Base-by-base conservation (phyloP, 2,797 vertebrate species). In the Denticeps clupeoides region DNA sequence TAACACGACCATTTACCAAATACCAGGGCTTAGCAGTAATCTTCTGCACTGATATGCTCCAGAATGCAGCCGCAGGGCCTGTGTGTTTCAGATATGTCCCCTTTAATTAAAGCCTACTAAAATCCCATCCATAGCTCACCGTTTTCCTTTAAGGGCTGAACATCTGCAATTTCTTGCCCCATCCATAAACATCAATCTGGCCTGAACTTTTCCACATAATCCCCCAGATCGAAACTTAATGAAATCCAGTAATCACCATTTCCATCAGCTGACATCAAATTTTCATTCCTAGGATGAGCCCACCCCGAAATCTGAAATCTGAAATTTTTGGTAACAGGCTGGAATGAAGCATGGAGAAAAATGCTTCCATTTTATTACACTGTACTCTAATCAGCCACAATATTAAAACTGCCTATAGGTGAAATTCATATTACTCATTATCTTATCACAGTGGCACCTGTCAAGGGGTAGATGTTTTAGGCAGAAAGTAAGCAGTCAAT, bases 21-120 rank as follows among this genome's bases (percentile, higher is more conserved):
- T 44, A 63, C 68, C 62, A 32, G 0, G 67, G 70, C 69, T 77
- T 79, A 77, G 0, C n/a, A 33, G 52, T 76, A 74, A 80, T 77
- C 75, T 71, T 5, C 16, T 55, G 63, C 64, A 72, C 73, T 47
- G 68, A 76, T 64, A 47, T 55, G 65, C 65, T 55, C 63, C 64
- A 64, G 55, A 65, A 67, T 58, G 64, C 63, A 58, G 43, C 15
- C 33, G 45, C 58, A 56, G 10, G 15, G 50, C 53, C 55, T 22
- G 54, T 69, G 68, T 67, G 59, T n/a, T n/a, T 63, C 60, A 63
- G 45, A 64, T 62, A 59, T 59, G 33, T 45, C 56, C 1, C 50
- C 63, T 62, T 59, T 48, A 53, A 70, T 67, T 32, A 52, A 68
- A 54, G 27, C 40, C 21, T 26, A 16, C 41, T 44, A 25, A 40